Percentiles rank a stretch among this genome's conserved stretches.
Evolutionary conservation across 2,888 invertebrate species (phyloP).

Genomic region (Bombyx huttoni): DNA sequence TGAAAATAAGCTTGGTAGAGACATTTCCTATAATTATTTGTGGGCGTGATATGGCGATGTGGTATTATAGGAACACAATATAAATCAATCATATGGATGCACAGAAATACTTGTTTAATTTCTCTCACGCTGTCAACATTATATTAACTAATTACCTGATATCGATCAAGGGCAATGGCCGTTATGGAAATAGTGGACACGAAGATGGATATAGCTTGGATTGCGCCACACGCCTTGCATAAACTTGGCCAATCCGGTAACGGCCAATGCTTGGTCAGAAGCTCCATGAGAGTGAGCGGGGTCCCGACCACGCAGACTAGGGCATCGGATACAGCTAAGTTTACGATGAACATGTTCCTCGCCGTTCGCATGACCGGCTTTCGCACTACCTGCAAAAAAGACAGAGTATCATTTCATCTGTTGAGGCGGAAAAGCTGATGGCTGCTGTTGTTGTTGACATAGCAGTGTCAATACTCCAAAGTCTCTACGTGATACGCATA

Average conservation of each 20-base stretch:
- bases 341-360: constrained; percentile 92
- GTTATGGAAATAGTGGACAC: constrained; percentile 95
- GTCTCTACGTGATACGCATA: no score
- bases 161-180: constrained; percentile 89
- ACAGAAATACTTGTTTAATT: no score
- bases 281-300: constrained; percentile 90
- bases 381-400: constrained; percentile 75
- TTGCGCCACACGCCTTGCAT: constrained; percentile 88
- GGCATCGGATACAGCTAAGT: constrained; percentile 88
- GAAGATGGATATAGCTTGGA: constrained; percentile 92
- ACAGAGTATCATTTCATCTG: not conserved
- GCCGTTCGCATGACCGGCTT: constrained; percentile 93
- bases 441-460: no score
- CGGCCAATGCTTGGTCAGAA: constrained; percentile 89
- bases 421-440: no score
- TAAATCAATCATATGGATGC: no score
- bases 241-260: constrained; percentile 82
- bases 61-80: no score
- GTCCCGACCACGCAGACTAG: constrained; percentile 91
- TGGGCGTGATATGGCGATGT: no score
- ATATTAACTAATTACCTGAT: constrained; percentile 71
- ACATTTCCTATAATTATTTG: no score
- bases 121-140: no score
- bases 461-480: no score
- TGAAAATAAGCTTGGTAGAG: no score